phyloP scores from a whole-genome alignment of 2,888 invertebrate genomes.

The Sceliomorpha sp. region DNA sequence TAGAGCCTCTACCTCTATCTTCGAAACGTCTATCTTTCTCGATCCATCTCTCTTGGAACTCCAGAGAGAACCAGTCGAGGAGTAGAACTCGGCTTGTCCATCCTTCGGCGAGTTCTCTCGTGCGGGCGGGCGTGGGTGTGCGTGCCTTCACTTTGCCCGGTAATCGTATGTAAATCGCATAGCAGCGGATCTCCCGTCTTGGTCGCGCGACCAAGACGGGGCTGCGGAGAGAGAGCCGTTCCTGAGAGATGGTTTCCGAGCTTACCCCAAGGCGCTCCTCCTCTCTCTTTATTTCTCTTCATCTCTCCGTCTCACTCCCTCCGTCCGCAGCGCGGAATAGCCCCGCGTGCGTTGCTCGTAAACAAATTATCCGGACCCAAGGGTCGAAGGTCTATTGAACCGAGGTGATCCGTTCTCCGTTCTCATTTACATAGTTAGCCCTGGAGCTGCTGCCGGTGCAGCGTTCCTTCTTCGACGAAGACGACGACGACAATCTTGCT shows the following conservation, averaged over 20 bases:
- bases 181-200: slow-evolving; percentile 68
- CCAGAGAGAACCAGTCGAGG: slow-evolving; percentile 26
- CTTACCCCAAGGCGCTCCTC: slow-evolving; percentile 68
- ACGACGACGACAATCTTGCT: slow-evolving; percentile 33
- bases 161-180: slow-evolving; percentile 80
- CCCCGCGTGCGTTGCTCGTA: slow-evolving; percentile 78
- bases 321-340: slow-evolving; percentile 63
- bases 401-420: slow-evolving; percentile 74
- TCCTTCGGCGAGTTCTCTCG: slow-evolving; percentile 60
- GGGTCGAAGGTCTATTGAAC: slow-evolving; percentile 81
- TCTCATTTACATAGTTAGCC: slow-evolving; percentile 79
- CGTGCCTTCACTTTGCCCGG: slow-evolving; percentile 74
- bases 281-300: too few species aligned
- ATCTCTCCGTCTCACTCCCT: too few species aligned
- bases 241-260: slow-evolving; percentile 72
- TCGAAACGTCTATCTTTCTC: too few species aligned
- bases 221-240: slow-evolving; percentile 60
- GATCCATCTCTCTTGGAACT: too few species aligned
- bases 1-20: too few species aligned
- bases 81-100: slow-evolving; percentile 2
- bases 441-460: slow-evolving; percentile 73
- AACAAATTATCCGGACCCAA: slow-evolving; percentile 80
- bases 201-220: slow-evolving; percentile 67
- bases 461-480: slow-evolving; percentile 55
- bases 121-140: slow-evolving; percentile 65